Evolutionary conservation across 2,888 invertebrate genomes (phyloP), one percentile per base, ranked within the genome.

Genomic region (Minunthozetes semirufus): DNA sequence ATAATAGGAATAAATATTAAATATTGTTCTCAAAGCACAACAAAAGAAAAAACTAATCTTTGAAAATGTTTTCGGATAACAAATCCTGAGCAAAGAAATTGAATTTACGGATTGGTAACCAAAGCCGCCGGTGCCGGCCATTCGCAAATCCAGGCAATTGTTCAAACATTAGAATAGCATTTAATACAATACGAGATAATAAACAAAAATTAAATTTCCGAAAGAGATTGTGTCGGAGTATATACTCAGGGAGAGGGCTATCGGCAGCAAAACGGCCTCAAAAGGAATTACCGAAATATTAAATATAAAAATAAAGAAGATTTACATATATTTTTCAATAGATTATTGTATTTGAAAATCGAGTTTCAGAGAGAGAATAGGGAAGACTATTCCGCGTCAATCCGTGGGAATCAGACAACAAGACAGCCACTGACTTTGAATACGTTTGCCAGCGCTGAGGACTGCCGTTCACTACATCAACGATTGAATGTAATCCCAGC

Each of bases 311-410:
- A 22, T 59, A 59, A 59, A 59, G 59, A 59, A 59, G 59, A 59
- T 59, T 59, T 59, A 59, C 59, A 59, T 59, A 59, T 59, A 59
- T 59, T 59, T 59, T 17, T 56, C 27, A 25, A 9, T 59, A 29
- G 59, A 59, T 59, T 59, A 59, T 29, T 59, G 29, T 56, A 19
- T 19, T 25, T 22, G 56, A 9, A 13, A 22, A 56, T 56, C 22
- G 9, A 27, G 27, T 59, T 29, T 27, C 6, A 8, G 56, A 19
- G 17, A n/a, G 19, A 56, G 56, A 22, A 56, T 2, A 56, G 56
- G 4, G 22, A 5, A 11, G 22, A 56, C 33, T 33, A 33, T 33
- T 33, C 8, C 33, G 22, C 3, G 22, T 22, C 11, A 59, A 29
- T 15, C 17, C 59, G 59, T 59, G 59, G 59, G 59, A 59, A 59